phyloP scores from a whole-genome alignment of 2,113 vertebrate genomes.

The Sorex araneus region DNA sequence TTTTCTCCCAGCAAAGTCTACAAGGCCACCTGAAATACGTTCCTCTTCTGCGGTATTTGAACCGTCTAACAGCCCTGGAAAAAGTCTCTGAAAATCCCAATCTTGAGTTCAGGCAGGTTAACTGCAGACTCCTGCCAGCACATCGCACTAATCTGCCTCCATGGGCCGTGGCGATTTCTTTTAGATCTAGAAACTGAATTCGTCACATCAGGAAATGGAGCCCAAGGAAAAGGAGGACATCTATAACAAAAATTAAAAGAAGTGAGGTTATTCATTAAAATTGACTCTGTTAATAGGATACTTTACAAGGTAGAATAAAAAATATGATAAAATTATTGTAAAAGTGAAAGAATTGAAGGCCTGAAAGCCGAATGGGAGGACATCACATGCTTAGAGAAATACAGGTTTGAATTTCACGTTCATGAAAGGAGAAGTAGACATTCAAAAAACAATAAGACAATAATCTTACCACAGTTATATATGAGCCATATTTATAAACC shows the following conservation, averaged over 20 bases:
- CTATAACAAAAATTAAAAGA: neutral
- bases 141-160: too few relatives aligned
- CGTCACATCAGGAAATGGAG: neutral
- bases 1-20: neutral
- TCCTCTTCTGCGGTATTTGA: neutral
- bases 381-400: neutral
- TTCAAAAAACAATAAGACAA: neutral
- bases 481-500: too few relatives aligned
- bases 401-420: neutral
- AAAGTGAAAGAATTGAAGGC: neutral
- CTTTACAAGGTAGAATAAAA: neutral
- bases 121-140: too few relatives aligned
- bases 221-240: neutral
- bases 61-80: neutral
- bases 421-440: neutral
- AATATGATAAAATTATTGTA: neutral
- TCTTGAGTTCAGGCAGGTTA: neutral
- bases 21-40: neutral
- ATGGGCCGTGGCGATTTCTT: neutral
- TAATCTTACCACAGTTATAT: too few relatives aligned
- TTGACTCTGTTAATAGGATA: neutral
- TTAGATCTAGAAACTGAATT: neutral
- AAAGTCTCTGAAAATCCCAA: neutral
- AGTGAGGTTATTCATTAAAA: neutral
- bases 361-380: neutral